phyloP scores from a whole-genome alignment of 2,797 vertebrate species.

The Poeciliopsis gracilis region DNA sequence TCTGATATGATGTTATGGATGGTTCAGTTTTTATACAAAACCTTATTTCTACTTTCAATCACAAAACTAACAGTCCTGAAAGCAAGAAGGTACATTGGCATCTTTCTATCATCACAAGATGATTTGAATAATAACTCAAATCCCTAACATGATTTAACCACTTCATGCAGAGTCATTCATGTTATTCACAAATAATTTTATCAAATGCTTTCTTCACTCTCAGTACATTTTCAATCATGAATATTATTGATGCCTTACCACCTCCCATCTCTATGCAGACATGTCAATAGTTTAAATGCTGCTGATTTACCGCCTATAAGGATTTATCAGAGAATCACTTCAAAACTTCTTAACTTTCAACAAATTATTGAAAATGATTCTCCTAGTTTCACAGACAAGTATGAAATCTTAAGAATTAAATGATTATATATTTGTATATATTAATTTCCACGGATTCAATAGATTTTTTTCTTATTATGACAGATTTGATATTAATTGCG shows the following conservation, averaged over 20 bases:
- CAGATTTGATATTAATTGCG: background rate
- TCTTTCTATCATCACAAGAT: background rate
- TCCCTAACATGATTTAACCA: background rate
- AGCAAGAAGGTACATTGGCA: background rate
- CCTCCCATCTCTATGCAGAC: background rate
- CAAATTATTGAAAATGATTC: background rate
- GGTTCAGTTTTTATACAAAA: background rate
- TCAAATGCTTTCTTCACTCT: background rate
- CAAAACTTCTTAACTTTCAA: background rate
- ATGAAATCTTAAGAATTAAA: background rate
- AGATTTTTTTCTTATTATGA: background rate
- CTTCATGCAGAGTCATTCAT: background rate
- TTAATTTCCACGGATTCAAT: background rate
- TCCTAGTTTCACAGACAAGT: background rate
- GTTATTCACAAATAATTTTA: background rate
- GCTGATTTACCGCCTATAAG: background rate
- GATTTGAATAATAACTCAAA: background rate
- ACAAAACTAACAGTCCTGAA: background rate
- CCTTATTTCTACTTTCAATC: background rate
- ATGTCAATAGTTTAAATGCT: background rate
- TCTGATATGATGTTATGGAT: background rate
- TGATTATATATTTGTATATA: background rate
- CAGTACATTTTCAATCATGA: background rate
- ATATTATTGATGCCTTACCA: background rate
- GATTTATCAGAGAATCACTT: background rate